These are phyloP conservation scores for Perdita meconis DNA, from an alignment of 2,888 invertebrate genomes.

Conservation along the genomic window DNA sequence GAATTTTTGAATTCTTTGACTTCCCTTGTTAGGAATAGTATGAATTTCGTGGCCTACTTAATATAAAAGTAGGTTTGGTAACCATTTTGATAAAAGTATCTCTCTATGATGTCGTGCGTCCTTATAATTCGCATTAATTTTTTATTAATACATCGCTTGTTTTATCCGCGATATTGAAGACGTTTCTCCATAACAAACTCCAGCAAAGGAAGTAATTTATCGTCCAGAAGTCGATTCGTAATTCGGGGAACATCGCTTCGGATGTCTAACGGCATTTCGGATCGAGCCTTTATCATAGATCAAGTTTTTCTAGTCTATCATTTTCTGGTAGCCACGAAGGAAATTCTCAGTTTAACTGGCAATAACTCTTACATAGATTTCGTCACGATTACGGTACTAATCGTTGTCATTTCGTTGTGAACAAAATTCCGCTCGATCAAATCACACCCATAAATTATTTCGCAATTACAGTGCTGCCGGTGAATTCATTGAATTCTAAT, in stretches of 20 bases:
- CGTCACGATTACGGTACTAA: slow-evolving; percentile 5
- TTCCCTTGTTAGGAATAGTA: too few species aligned
- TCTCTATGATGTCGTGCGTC: too few species aligned
- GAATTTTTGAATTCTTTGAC: too few species aligned
- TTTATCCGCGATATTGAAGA: slow-evolving; percentile 36
- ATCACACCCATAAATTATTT: slow-evolving; percentile 32
- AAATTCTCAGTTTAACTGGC: slow-evolving; percentile 1
- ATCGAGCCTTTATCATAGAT: background rate
- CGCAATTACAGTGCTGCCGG: background rate
- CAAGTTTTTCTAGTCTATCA: background rate
- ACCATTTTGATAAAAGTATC: too few species aligned
- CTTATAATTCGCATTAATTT: too few species aligned
- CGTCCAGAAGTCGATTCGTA: background rate
- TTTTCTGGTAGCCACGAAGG: background rate
- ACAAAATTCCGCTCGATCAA: slow-evolving; percentile 25
- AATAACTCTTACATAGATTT: background rate
- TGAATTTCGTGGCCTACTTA: too few species aligned
- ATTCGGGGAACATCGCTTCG: background rate
- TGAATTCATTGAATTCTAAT: slow-evolving; percentile 45
- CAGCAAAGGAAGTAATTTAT: slow-evolving; percentile 14
- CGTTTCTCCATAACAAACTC: slow-evolving; percentile 13
- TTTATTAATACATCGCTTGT: too few species aligned
- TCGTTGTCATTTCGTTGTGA: slow-evolving; percentile 4
- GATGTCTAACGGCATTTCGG: background rate
- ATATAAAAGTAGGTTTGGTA: too few species aligned